Conservation (phyloP, 2,113 vertebrate species). For the Potamarius usumacintae region DNA sequence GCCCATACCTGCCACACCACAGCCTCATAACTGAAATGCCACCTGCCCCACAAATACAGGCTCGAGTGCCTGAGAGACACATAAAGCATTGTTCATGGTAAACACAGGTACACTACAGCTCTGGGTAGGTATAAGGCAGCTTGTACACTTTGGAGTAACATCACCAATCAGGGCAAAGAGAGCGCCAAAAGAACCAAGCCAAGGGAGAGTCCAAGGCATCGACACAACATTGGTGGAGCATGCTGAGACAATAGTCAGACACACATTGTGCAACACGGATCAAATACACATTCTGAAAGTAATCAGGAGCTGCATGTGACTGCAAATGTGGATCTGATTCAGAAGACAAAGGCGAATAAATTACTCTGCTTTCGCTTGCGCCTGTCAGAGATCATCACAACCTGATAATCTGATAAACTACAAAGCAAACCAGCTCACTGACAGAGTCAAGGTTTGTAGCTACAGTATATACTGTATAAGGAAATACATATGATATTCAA, state of each 20-base stretch:
- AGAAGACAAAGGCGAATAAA: not conserved
- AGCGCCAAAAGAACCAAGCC: not conserved
- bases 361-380: not conserved
- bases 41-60: not conserved
- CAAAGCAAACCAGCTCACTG: not conserved
- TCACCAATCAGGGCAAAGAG: not conserved
- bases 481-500: not conserved
- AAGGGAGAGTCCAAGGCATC: not conserved
- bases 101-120: not conserved
- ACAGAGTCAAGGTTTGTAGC: not conserved
- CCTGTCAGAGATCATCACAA: conserved; percentile 1
- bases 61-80: not conserved
- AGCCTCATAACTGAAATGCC: not conserved
- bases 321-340: not conserved
- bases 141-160: not conserved
- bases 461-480: not conserved
- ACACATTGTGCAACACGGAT: not conserved
- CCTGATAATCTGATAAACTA: conserved; percentile 5
- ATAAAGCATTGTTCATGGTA: not conserved
- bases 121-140: not conserved
- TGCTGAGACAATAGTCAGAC: not conserved
- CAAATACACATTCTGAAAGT: not conserved
- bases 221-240: not conserved
- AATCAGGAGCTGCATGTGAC: not conserved
- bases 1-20: not conserved